Evolutionary conservation across 2,797 vertebrate species (phyloP).

Genomic region (Apogon talboti): DNA sequence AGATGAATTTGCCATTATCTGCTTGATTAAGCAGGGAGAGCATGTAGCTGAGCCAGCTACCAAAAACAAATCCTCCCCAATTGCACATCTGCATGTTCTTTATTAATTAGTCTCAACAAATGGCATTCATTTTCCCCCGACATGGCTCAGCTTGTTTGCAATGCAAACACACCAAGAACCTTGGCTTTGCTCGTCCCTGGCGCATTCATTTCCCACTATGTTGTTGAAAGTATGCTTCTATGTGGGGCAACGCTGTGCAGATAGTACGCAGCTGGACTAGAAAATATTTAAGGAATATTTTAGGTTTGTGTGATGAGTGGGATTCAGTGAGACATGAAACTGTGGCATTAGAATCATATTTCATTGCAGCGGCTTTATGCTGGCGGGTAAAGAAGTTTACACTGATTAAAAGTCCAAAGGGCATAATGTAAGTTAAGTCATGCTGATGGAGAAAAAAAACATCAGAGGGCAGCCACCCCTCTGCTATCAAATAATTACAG

Average conservation of each 20-base stretch:
- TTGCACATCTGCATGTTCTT: slow-evolving; percentile 81
- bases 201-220: slow-evolving; percentile 44
- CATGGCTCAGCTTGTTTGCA: slow-evolving; percentile 77
- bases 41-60: slow-evolving; percentile 59
- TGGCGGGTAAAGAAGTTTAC: slow-evolving; percentile 28
- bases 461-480: slow-evolving; percentile 55
- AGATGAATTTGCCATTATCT: slow-evolving; percentile 70
- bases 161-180: slow-evolving; percentile 74
- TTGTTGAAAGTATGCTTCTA: slow-evolving; percentile 54
- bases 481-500: slow-evolving; percentile 82
- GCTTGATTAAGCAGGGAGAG: slow-evolving; percentile 73
- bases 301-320: slow-evolving; percentile 46
- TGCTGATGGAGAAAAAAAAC: slow-evolving; percentile 57
- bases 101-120: slow-evolving; percentile 85
- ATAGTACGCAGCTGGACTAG: slow-evolving; percentile 62
- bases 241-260: slow-evolving; percentile 67
- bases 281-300: slow-evolving; percentile 60
- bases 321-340: slow-evolving; percentile 48
- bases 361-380: slow-evolving; percentile 32
- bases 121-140: slow-evolving; percentile 71
- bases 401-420: slow-evolving; percentile 66
- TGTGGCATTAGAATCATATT: slow-evolving; percentile 52
- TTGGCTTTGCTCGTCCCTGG: slow-evolving; percentile 57
- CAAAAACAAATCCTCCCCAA: slow-evolving; percentile 72
- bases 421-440: slow-evolving; percentile 64